Base-by-base conservation (phyloP, 2,888 invertebrate genomes). In the Cecidostiba fungosa region DNA sequence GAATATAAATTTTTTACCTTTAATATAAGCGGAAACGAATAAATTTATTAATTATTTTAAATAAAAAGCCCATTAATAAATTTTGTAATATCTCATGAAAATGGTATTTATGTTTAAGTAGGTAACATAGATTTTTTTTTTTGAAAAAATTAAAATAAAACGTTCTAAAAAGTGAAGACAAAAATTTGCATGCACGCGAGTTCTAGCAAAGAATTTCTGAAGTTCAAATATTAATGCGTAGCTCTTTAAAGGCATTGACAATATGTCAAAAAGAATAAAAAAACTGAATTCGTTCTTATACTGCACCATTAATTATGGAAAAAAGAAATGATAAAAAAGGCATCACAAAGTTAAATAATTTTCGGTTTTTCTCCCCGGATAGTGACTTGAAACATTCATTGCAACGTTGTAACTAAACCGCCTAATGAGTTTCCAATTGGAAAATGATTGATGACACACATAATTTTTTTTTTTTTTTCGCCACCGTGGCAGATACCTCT, bases 381-480 rank as follows among this genome's bases (percentile, higher is more conserved):
- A 10, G 16, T 14, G 29, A 14, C 26, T 8, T 12, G 16, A 26
- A 66, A 26, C 4, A 66, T 26, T 29, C 26, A 5, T n/a, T 23
- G 23, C n/a, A 23, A 62, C 23, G 66, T 26, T 66, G 5, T 29
- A 26, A 29, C 26, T 2, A 5, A 69, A 69, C 0, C 10, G 6
- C 5, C 32, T 69, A 69, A 69, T 29, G 69, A 69, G 32, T 14
- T 69, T 69, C 32, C 14, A 29, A 69, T 69, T 29, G 69, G 16
- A 29, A 16, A 14, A 16, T 69, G 69, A 69, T 69, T 32, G 69
- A 69, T 69, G 69, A 69, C n/a, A 54, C 4, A n/a, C 54, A 54
- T 54, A 69, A 14, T 29, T 66, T 66, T 66, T 66, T n/a, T n/a
- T 23, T 66, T 66, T n/a, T 29, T 69, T 29, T 16, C 26, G 14